These are phyloP conservation scores for Formica selysi DNA, from an alignment of 1,140 invertebrate genomes.

Conservation along the genomic window DNA sequence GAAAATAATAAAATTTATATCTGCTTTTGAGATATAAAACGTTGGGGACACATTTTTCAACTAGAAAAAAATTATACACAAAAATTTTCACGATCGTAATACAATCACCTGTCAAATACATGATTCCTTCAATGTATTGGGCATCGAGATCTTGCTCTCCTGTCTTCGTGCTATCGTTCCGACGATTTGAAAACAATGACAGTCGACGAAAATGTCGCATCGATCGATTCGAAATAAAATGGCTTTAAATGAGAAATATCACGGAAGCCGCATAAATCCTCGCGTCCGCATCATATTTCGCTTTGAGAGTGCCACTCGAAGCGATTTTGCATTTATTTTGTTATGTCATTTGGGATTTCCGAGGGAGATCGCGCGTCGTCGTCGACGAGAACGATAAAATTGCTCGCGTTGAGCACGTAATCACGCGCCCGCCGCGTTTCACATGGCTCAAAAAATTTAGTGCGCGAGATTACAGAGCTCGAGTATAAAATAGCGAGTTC, in stretches of 20 bases:
- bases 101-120: neutral
- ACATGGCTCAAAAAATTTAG: constrained; percentile 51
- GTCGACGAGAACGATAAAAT: constrained; percentile 61
- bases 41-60: neutral
- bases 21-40: neutral
- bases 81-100: constrained; percentile 1
- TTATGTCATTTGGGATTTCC: constrained; percentile 74
- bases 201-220: constrained; percentile 47
- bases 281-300: constrained; percentile 75
- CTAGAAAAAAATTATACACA: neutral
- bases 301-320: constrained; percentile 74
- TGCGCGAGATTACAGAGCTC: constrained; percentile 37
- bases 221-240: constrained; percentile 72
- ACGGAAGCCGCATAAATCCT: constrained; percentile 67
- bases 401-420: constrained; percentile 68
- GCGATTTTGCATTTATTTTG: constrained; percentile 77
- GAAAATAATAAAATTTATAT: constrained; percentile 30
- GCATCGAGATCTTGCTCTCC: neutral
- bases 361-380: constrained; percentile 23
- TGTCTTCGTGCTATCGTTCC: constrained; percentile 45
- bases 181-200: constrained; percentile 68
- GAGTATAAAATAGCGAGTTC: constrained; percentile 40
- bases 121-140: neutral
- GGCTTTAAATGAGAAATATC: constrained; percentile 77
- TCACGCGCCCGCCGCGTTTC: constrained; percentile 55